phyloP scores from a whole-genome alignment of 2,797 vertebrate species.

The Denticeps clupeoides region DNA sequence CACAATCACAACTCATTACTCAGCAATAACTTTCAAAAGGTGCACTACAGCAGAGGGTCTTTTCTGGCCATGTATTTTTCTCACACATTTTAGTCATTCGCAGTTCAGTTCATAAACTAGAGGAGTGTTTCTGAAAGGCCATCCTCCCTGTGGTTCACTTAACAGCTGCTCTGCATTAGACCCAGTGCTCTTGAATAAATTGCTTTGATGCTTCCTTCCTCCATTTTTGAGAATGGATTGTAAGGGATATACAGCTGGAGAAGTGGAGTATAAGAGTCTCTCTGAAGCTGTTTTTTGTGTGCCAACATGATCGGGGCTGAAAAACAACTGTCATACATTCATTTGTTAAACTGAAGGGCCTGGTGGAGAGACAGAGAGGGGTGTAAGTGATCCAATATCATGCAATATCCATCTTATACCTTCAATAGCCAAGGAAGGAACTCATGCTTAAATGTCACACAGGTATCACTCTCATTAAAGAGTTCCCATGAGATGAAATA shows the following conservation, averaged over 20 bases:
- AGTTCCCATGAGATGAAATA: no score
- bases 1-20: slow-evolving; percentile 10
- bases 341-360: slow-evolving; percentile 2
- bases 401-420: no score
- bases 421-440: no score
- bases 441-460: no score
- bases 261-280: slow-evolving; percentile 6
- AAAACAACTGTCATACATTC: slow-evolving; percentile 1
- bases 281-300: slow-evolving; percentile 9
- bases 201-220: slow-evolving; percentile 24
- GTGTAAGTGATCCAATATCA: no score
- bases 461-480: no score
- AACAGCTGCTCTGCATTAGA: slow-evolving; percentile 23
- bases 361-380: no score
- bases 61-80: slow-evolving; percentile 8
- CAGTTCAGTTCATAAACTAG: slow-evolving; percentile 22
- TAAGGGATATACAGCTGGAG: not conserved
- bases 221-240: slow-evolving; percentile 10
- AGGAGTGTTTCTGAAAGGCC: slow-evolving; percentile 11
- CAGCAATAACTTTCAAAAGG: slow-evolving; percentile 5
- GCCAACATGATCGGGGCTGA: not conserved
- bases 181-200: slow-evolving; percentile 20
- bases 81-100: slow-evolving; percentile 27
- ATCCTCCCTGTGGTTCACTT: slow-evolving; percentile 9
- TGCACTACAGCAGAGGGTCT: no score